phyloP scores from a whole-genome alignment of 2,113 vertebrate species.

The Cyanoderma ruficeps region DNA sequence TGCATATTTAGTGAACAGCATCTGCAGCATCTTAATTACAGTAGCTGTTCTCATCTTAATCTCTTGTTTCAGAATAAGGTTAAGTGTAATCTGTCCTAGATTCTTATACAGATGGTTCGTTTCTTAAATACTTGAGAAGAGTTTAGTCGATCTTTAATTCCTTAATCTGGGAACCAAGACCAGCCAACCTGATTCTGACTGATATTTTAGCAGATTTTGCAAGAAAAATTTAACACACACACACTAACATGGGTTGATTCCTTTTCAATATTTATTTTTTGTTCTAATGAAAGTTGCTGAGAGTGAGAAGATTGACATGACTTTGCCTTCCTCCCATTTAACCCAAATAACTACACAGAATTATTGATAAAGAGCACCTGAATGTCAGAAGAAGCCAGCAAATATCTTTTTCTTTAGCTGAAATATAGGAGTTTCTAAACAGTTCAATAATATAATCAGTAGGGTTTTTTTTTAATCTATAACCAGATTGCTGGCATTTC shows the following conservation, averaged over 20 bases:
- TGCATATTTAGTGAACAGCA: slow-evolving; percentile 60
- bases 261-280: not conserved
- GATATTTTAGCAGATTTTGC: slow-evolving; percentile 38
- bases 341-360: not conserved
- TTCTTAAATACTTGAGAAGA: slow-evolving; percentile 84
- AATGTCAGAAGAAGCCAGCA: not conserved
- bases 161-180: slow-evolving; percentile 71
- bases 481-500: not conserved
- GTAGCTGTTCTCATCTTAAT: slow-evolving; percentile 72
- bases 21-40: slow-evolving; percentile 73
- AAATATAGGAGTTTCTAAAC: not conserved
- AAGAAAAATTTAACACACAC: not conserved
- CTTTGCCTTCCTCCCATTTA: not conserved
- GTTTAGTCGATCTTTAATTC: slow-evolving; percentile 80
- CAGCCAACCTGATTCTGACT: slow-evolving; percentile 29
- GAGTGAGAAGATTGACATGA: not conserved
- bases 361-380: not conserved
- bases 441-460: not conserved
- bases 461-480: not conserved
- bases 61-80: slow-evolving; percentile 70
- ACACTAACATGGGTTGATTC: not conserved
- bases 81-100: slow-evolving; percentile 84
- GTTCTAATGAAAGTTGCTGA: not conserved
- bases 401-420: not conserved
- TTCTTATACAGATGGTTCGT: slow-evolving; percentile 85